Evolutionary conservation across 2,113 vertebrate genomes (phyloP), one percentile per base, ranked within the genome.

Genomic region (Alligator mississippiensis): DNA sequence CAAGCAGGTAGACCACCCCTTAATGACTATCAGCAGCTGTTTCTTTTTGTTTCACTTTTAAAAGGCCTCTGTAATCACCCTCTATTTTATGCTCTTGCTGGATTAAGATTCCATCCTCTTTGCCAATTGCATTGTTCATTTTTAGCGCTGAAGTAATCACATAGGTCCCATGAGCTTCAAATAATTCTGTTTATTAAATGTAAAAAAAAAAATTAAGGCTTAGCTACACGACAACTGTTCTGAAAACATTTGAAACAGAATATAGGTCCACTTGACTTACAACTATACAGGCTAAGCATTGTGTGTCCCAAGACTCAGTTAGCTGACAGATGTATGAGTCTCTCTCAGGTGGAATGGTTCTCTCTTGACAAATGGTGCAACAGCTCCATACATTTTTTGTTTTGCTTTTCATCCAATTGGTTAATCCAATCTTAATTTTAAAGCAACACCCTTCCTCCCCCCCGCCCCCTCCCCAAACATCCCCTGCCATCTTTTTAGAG

Each of bases 241-340:
- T 80, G n/a, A 92, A 58, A 16, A 9, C 47, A 9, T 47, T 47
- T 47, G 47, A 47, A 47, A 14, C 21, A 87, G 27, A n/a, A 90
- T 68, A 5, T 30, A 57, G 24, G 21, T 27, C 58, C 57, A 61
- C 77, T 83, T 70, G 59, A 80, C 7, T 47, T 80, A 68, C 4
- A 72, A 12, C 5, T 86, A 57, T 9, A 60, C 54, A 92, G 47
- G 47, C 47, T 47, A 7, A 47, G 47, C 47, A 47, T 9, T 47
- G 47, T 8, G 7, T 47, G 47, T 7, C 47, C 47, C 47, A 9
- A 47, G 47, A 47, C 47, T 47, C 47, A 47, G 47, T 47, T 9
- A 84, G 5, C 11, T 9, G 62, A 79, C 27, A 76, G 19, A 0
- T 62, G 11, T 11, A 22, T 16, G 0, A 0, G 4, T 47, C 25